Base-by-base conservation (phyloP, 2,113 vertebrate genomes). In the Hyperoodon ampullatus region DNA sequence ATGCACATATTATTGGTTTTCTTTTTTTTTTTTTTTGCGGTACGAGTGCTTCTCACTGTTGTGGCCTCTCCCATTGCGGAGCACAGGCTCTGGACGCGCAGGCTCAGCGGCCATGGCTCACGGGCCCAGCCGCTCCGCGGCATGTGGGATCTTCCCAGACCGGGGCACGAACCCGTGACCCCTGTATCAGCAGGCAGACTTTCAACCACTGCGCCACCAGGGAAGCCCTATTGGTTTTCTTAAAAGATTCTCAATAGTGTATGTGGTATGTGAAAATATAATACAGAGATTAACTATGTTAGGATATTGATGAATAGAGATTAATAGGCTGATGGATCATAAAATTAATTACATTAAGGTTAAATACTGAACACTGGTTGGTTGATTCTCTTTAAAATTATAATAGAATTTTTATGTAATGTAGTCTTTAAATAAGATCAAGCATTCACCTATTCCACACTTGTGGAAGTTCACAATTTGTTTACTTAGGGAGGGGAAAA, bases 21-120 rank as follows among this genome's bases (percentile, higher is more conserved):
- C 74, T 35, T 72, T 8, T 95, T 91, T 82, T 8, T 95, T 91
- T 82, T 8, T 95, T 91, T 82, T n/a, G n/a, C n/a, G n/a, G n/a
- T n/a, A n/a, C n/a, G n/a, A n/a, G n/a, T n/a, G n/a, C n/a, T n/a
- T n/a, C n/a, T n/a, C n/a, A n/a, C n/a, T n/a, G n/a, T n/a, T n/a
- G n/a, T n/a, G n/a, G n/a, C n/a, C n/a, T n/a, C n/a, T n/a, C n/a
- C n/a, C n/a, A n/a, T n/a, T n/a, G n/a, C n/a, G n/a, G n/a, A n/a
- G n/a, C n/a, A n/a, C n/a, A n/a, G n/a, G n/a, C n/a, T n/a, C n/a
- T n/a, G n/a, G n/a, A n/a, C n/a, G n/a, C n/a, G n/a, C n/a, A n/a
- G n/a, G n/a, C n/a, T n/a, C n/a, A n/a, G n/a, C n/a, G n/a, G n/a
- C n/a, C n/a, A n/a, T n/a, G n/a, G n/a, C n/a, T n/a, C n/a, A n/a